Evolutionary conservation across 2,797 vertebrate genomes (phyloP).

Genomic region (Lagorchestes hirsutus): DNA sequence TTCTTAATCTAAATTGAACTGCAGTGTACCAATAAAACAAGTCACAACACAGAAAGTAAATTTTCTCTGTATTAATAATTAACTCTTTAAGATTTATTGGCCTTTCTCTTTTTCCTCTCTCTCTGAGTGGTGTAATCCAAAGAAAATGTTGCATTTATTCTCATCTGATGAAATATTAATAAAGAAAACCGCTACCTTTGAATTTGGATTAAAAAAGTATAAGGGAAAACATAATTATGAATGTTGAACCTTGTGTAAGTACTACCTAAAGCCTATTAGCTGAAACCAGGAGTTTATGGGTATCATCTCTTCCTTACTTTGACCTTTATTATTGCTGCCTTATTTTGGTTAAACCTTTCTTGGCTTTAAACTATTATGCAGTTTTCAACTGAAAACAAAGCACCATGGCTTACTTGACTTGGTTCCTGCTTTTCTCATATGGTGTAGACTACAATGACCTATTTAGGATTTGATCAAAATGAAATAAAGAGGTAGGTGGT

Average conservation of each 20-base stretch:
- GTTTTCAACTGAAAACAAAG: slow-evolving; percentile 55
- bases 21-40: slow-evolving; percentile 82
- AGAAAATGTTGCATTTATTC: slow-evolving; percentile 84
- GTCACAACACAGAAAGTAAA: slow-evolving; percentile 83
- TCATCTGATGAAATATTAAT: slow-evolving; percentile 87
- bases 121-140: slow-evolving; percentile 80
- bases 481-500: not conserved
- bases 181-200: slow-evolving; percentile 84
- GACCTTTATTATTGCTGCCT: slow-evolving; percentile 58
- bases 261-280: slow-evolving; percentile 76
- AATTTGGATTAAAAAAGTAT: slow-evolving; percentile 79
- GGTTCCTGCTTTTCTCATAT: slow-evolving; percentile 28
- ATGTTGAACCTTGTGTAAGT: slow-evolving; percentile 71
- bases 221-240: slow-evolving; percentile 76
- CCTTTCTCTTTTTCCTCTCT: slow-evolving; percentile 77
- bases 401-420: not conserved
- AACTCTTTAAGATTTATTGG: slow-evolving; percentile 86
- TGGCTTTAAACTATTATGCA: slow-evolving; percentile 48
- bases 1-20: slow-evolving; percentile 86
- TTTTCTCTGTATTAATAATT: slow-evolving; percentile 86
- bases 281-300: not conserved
- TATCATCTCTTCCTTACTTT: slow-evolving; percentile 59
- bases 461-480: slow-evolving; percentile 15
- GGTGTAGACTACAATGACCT: not conserved
- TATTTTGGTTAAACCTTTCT: slow-evolving; percentile 66